These are phyloP conservation scores for Melanostoma scalare DNA, from an alignment of 2,888 invertebrate species.

Conservation along the genomic window DNA sequence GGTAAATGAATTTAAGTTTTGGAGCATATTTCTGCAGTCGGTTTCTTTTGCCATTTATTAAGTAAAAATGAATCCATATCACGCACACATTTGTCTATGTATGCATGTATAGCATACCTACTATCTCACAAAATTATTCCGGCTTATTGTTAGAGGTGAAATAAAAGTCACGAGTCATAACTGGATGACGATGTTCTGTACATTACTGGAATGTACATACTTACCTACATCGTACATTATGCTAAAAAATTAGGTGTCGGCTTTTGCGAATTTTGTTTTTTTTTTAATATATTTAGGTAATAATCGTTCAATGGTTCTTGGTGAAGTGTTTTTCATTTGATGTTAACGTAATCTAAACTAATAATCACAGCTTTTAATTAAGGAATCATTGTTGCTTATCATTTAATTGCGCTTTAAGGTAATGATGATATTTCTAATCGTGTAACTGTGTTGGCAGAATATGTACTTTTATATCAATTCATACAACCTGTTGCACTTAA, in stretches of 20 bases:
- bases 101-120: constrained; percentile 19
- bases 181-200: constrained; percentile 36
- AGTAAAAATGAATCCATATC: neutral
- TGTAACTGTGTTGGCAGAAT: too few relatives aligned
- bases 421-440: too few relatives aligned
- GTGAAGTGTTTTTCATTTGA: neutral
- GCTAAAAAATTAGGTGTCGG: too few relatives aligned
- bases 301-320: neutral
- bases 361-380: neutral
- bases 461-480: too few relatives aligned
- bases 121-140: constrained; percentile 58
- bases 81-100: constrained; percentile 4
- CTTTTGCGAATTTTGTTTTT: too few relatives aligned
- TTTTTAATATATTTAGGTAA: neutral
- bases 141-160: constrained; percentile 64
- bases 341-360: neutral
- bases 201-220: too few relatives aligned
- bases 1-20: constrained; percentile 46
- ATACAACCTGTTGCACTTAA: too few relatives aligned
- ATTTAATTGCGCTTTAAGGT: too few relatives aligned
- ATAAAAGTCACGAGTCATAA: constrained; percentile 63
- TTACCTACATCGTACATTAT: too few relatives aligned
- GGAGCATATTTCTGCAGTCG: neutral
- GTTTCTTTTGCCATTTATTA: neutral
- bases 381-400: neutral